These are phyloP conservation scores for Danio tinwini DNA, from an alignment of 2,797 vertebrate species.

Conservation along the genomic window DNA sequence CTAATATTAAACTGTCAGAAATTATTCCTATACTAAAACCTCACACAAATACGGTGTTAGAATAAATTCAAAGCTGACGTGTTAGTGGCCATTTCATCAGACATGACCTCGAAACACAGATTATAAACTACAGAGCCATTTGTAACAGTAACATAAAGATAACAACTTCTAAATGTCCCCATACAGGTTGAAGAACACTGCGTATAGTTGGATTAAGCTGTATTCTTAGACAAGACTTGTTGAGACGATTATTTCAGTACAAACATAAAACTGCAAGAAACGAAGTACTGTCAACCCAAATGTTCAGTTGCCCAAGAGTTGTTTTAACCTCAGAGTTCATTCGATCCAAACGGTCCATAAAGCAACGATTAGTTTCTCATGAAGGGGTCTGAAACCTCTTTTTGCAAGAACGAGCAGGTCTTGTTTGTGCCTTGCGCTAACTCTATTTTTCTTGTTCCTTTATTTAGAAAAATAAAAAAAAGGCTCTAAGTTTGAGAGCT, in stretches of 20 bases:
- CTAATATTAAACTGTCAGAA: slow-evolving; percentile 21
- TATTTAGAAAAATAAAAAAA: slow-evolving; percentile 59
- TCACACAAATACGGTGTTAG: slow-evolving; percentile 48
- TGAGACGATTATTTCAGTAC: slow-evolving; percentile 4
- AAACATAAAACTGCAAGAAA: slow-evolving; percentile 23
- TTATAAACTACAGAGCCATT: slow-evolving; percentile 12
- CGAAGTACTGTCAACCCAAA: slow-evolving; percentile 28
- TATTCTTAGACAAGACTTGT: slow-evolving; percentile 10
- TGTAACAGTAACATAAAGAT: slow-evolving; percentile 41
- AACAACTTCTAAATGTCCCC: not conserved
- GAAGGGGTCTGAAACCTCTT: slow-evolving; percentile 25
- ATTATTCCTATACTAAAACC: slow-evolving; percentile 43
- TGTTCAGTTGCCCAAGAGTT: slow-evolving; percentile 47
- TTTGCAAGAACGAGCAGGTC: slow-evolving; percentile 36
- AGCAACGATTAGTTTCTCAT: slow-evolving; percentile 46
- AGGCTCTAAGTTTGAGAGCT: slow-evolving; percentile 62
- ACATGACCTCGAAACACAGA: slow-evolving; percentile 34
- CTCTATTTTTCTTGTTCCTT: slow-evolving; percentile 51
- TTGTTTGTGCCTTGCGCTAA: slow-evolving; percentile 53
- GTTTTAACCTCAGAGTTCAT: slow-evolving; percentile 44
- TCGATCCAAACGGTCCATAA: slow-evolving; percentile 46
- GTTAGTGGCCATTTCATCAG: slow-evolving; percentile 38
- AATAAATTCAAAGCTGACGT: slow-evolving; percentile 35
- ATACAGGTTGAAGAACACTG: slow-evolving; percentile 18
- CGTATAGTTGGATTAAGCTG: slow-evolving; percentile 5